These are phyloP conservation scores for Lepidochrysops patricia DNA, from an alignment of 2,888 invertebrate species.

Conservation along the genomic window DNA sequence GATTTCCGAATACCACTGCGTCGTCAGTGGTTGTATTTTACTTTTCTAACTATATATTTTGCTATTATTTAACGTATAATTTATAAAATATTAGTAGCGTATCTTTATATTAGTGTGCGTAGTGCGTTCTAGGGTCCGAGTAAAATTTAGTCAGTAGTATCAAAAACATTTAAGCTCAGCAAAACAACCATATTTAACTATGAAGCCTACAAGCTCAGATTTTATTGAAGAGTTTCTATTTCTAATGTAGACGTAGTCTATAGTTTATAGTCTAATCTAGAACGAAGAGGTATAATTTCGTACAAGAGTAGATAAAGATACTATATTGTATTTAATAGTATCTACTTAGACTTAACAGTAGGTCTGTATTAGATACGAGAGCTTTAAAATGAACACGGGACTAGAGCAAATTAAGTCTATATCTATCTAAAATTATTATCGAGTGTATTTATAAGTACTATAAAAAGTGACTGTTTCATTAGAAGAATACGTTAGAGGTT, in stretches of 20 bases:
- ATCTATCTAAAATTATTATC: no score
- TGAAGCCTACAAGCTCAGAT: conserved; percentile 14
- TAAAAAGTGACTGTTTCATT: no score
- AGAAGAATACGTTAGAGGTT: no score
- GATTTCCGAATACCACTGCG: no score
- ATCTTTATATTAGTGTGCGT: conserved; percentile 33
- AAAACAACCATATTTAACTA: conserved; percentile 49
- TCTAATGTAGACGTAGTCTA: background rate
- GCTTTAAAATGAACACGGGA: no score
- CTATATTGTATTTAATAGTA: no score
- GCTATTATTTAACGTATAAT: background rate
- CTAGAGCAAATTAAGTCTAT: no score
- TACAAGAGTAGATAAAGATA: no score
- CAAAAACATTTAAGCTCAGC: conserved; percentile 56
- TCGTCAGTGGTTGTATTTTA: no score
- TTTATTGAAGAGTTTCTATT: background rate
- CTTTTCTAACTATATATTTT: background rate
- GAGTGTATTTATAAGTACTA: no score
- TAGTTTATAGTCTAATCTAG: background rate
- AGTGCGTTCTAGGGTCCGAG: conserved; percentile 6
- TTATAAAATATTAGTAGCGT: conserved; percentile 17
- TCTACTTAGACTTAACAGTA: no score
- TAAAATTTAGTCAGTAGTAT: conserved; percentile 33
- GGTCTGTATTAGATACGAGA: no score
- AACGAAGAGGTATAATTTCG: background rate